phyloP scores from a whole-genome alignment of 2,113 vertebrate genomes.

The Piaya cayana region DNA sequence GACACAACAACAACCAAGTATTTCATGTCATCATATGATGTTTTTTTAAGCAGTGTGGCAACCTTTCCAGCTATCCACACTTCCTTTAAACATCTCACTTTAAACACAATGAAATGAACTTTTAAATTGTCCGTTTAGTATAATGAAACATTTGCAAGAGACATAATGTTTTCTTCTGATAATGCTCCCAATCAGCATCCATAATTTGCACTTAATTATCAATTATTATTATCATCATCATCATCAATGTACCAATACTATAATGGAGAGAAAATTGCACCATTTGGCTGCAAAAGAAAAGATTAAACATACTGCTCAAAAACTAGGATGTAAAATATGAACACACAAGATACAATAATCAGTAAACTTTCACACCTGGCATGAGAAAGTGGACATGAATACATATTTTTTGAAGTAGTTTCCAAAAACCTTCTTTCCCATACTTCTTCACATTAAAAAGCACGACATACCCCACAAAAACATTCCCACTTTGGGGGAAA shows the following conservation, averaged over 20 bases:
- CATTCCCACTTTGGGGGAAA: constrained; percentile 29
- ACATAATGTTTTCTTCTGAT: constrained; percentile 15
- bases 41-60: not conserved
- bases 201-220: constrained; percentile 24
- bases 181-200: not conserved
- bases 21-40: not conserved
- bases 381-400: not conserved
- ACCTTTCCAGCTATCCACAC: constrained; percentile 9
- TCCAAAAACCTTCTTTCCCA: constrained; percentile 47
- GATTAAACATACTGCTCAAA: constrained; percentile 29
- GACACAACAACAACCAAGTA: constrained; percentile 37
- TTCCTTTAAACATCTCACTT: constrained; percentile 33
- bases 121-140: constrained; percentile 25
- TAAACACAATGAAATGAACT: constrained; percentile 18
- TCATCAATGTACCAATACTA: not conserved
- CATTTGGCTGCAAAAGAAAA: constrained; percentile 10
- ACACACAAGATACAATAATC: constrained; percentile 13
- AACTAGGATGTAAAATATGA: constrained; percentile 48
- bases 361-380: constrained; percentile 49
- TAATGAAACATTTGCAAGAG: constrained; percentile 40
- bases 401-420: not conserved
- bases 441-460: not conserved
- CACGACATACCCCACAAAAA: constrained; percentile 67
- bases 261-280: not conserved
- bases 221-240: too few relatives aligned